phyloP scores from a whole-genome alignment of 2,113 vertebrate species.

The Gavialis gangeticus region DNA sequence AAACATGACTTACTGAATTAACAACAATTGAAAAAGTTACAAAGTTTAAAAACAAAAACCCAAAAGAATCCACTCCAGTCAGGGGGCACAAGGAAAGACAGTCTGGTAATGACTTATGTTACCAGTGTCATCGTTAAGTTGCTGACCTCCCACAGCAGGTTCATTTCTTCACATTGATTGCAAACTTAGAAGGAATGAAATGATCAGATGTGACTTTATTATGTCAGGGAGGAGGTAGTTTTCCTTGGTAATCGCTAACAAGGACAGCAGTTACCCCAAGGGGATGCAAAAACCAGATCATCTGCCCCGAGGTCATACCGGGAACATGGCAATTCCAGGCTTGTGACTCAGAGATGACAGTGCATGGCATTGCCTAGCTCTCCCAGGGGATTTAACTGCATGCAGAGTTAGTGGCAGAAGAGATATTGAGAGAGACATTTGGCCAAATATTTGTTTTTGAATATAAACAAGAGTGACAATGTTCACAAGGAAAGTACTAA shows the following conservation, averaged over 20 bases:
- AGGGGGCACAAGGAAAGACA: neutral
- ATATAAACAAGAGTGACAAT: neutral
- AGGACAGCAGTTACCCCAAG: neutral
- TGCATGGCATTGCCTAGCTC: neutral
- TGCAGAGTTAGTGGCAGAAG: neutral
- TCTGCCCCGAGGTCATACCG: neutral
- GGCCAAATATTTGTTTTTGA: neutral
- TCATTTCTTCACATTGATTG: neutral
- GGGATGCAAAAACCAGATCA: neutral
- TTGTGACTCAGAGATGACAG: neutral
- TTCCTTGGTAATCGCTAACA: neutral
- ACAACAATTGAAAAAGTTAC: accelerated
- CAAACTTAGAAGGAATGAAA: neutral
- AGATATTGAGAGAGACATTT: neutral
- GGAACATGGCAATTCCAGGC: neutral
- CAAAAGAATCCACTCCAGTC: neutral
- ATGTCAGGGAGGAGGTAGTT: neutral
- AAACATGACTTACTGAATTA: neutral
- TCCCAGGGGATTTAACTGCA: neutral
- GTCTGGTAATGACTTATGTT: neutral
- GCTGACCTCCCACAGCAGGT: neutral
- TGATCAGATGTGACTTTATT: neutral
- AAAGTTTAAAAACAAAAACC: neutral
- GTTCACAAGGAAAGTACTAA: neutral
- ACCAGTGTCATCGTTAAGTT: neutral